phyloP scores from a whole-genome alignment of 2,888 invertebrate genomes.

The Andrena chrysosceles region DNA sequence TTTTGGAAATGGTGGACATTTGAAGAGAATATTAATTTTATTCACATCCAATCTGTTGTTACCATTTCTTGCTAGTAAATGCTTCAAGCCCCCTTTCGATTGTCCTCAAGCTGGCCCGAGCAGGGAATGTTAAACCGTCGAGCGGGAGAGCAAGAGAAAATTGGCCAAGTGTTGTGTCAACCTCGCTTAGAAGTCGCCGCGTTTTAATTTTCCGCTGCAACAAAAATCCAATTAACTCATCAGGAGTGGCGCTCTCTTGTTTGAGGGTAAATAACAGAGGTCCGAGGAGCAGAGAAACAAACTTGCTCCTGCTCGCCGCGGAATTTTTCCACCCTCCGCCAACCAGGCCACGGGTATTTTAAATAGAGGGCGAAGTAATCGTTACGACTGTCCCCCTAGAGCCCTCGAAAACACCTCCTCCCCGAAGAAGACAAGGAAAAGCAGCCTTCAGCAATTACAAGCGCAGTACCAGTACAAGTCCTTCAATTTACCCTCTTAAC shows the following conservation, averaged over 20 bases:
- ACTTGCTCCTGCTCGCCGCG: slow-evolving; percentile 4
- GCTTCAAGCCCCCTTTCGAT: no score
- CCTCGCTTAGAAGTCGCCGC: not conserved
- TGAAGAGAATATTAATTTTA: no score
- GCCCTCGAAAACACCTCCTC: not conserved
- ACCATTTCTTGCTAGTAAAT: not conserved
- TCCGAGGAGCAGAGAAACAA: slow-evolving; percentile 20
- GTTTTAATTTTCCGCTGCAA: slow-evolving; percentile 11
- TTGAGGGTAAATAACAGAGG: slow-evolving; percentile 35
- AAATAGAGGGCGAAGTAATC: slow-evolving; percentile 20
- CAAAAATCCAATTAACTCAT: slow-evolving; percentile 50
- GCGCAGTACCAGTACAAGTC: not conserved
- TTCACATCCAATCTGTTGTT: no score
- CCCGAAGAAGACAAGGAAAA: not conserved
- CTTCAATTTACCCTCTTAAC: not conserved
- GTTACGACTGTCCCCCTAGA: not conserved
- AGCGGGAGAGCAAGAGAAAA: not conserved
- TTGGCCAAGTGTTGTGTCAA: not conserved
- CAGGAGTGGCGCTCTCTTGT: slow-evolving; percentile 33
- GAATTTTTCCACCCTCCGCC: slow-evolving; percentile 31
- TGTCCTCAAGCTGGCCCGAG: no score
- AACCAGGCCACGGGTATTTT: slow-evolving; percentile 10
- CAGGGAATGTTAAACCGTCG: not conserved
- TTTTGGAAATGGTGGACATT: no score
- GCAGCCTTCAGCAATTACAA: slow-evolving; percentile 29